Evolutionary conservation across 2,888 invertebrate species (phyloP).

Genomic region (Tachystola acroxantha): DNA sequence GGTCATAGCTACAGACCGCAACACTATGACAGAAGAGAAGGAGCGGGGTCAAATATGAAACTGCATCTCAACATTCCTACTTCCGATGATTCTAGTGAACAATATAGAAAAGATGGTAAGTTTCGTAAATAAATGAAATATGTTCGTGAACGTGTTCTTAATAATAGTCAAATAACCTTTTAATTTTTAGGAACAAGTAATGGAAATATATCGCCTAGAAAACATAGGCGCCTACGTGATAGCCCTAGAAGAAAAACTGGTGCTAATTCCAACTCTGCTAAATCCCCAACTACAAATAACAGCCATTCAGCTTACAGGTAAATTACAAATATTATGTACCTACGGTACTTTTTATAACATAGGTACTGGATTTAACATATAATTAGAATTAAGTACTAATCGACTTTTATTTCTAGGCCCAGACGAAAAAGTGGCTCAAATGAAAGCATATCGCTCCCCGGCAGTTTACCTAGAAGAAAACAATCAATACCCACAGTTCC

Average conservation of each 20-base stretch:
- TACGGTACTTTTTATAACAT: conserved; percentile 1
- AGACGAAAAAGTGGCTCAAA: conserved; percentile 74
- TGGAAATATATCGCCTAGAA: conserved; percentile 76
- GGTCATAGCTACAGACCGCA: conserved; percentile 49
- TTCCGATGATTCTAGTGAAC: conserved; percentile 80
- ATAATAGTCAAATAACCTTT: neutral
- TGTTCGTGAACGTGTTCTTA: neutral
- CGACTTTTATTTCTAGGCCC: conserved; percentile 39
- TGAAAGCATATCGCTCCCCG: conserved; percentile 81
- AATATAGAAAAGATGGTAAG: conserved; percentile 67
- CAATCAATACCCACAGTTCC: conserved; percentile 74
- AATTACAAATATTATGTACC: conserved; percentile 3
- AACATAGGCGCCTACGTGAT: conserved; percentile 80
- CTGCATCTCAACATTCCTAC: conserved; percentile 77
- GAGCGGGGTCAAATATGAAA: conserved; percentile 68
- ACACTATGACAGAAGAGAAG: conserved; percentile 73
- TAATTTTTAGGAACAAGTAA: conserved; percentile 47
- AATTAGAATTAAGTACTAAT: too few relatives aligned
- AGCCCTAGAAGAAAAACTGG: conserved; percentile 82
- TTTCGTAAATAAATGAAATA: neutral
- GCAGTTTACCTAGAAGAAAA: conserved; percentile 80
- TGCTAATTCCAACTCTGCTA: conserved; percentile 60
- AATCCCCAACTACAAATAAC: conserved; percentile 70
- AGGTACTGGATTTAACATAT: too few relatives aligned
- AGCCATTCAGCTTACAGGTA: conserved; percentile 69